Base-by-base conservation (phyloP, 2,797 vertebrate genomes). In the Carapus acus region DNA sequence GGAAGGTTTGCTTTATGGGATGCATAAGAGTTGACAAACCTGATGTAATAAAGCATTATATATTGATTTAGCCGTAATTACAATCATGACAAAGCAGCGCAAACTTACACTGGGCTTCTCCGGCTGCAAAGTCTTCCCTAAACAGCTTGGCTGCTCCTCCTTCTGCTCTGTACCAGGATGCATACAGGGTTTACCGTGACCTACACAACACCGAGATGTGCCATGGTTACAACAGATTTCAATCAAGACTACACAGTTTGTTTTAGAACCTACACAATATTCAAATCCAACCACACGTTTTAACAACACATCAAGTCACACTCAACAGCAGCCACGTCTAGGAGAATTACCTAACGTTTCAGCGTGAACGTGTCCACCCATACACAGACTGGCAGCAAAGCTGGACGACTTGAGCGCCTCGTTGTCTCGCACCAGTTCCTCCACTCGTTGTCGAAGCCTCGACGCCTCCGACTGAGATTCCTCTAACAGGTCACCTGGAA, bases 381-480 rank as follows among this genome's bases (percentile, higher is more conserved):
- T 74, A 51, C 87, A 88, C 38, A 89, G 73, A 54, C 87, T 85
- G 40, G 85, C 83, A 0, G 88, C 83, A 16, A 86, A 88, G 57
- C 86, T 88, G 72, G 85, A 82, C 2, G 89, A 87, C 24, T 90
- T 91, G 27, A 91, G 84, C 29, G 85, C 88, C 77, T 95, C 92
- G 9, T 89, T 93, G 83, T 97, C 94, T 65, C 91, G 88, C 57
- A 96, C 93, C 0, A 99, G 89, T 51, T 93, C 92, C 71, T 99
- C 96, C 0, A 94, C 96, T 51, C 94, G 89, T 84, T 95, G 94
- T 6, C 94, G 87, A 48, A 99, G 88, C 59, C 88, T 90, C 0
- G 89, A 90, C 0, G 93, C 96, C 76, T 98, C 96, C 1, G 92
- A 85, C 47, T 99, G 95, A 21, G 96, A 98, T 73, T 98, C 96